These are phyloP conservation scores for Saxidomus purpurata DNA, from an alignment of 1,140 invertebrate genomes.

Conservation along the genomic window DNA sequence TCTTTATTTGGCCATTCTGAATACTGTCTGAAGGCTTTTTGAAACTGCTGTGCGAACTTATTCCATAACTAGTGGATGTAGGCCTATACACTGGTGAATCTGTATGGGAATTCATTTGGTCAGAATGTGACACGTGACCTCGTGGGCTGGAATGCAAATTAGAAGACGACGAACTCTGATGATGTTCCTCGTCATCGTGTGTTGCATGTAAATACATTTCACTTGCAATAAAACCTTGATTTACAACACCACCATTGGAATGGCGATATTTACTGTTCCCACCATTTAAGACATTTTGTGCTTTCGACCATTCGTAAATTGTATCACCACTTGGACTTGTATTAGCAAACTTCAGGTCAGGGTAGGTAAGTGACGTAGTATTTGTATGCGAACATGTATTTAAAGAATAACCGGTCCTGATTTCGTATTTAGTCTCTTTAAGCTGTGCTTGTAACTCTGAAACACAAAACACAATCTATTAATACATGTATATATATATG, in stretches of 20 bases:
- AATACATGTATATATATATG: too few species aligned
- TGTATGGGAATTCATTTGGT: neutral
- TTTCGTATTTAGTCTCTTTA: slow-evolving; percentile 39
- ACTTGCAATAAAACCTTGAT: slow-evolving; percentile 35
- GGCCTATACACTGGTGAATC: slow-evolving; percentile 43
- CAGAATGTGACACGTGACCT: neutral
- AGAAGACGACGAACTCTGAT: neutral
- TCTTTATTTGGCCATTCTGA: slow-evolving; percentile 44
- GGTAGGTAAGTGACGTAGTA: slow-evolving; percentile 1
- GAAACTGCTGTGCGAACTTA: slow-evolving; percentile 53
- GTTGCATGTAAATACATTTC: slow-evolving; percentile 55
- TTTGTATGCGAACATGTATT: slow-evolving; percentile 4
- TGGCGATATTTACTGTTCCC: neutral
- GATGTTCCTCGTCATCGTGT: slow-evolving; percentile 21
- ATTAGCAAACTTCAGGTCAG: slow-evolving; percentile 13
- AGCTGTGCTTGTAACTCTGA: slow-evolving; percentile 43
- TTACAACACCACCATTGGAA: slow-evolving; percentile 52
- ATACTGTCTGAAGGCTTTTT: slow-evolving; percentile 35
- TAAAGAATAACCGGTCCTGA: slow-evolving; percentile 5
- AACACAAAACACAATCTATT: too few species aligned
- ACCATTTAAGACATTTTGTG: slow-evolving; percentile 27
- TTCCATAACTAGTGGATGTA: slow-evolving; percentile 37
- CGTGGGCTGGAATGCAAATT: neutral
- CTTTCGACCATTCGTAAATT: slow-evolving; percentile 40
- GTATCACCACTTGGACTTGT: slow-evolving; percentile 42